Evolutionary conservation across 2,113 vertebrate genomes (phyloP).

Genomic region (Sarotherodon lohbergeri): DNA sequence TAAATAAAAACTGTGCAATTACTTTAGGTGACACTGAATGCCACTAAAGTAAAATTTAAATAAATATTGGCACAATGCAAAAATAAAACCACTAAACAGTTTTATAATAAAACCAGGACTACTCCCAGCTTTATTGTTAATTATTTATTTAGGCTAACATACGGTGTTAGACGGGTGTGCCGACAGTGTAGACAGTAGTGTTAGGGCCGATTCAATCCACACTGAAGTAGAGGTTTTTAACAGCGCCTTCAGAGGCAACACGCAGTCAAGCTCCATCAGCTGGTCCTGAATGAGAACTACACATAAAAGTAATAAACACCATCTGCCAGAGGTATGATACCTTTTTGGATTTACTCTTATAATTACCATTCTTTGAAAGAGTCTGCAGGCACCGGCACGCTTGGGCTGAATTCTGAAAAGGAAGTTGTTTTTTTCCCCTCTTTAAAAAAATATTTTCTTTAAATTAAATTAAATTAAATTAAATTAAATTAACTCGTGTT

Average conservation of each 20-base stretch:
- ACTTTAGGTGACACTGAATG: not conserved
- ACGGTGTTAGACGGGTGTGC: conserved; percentile 69
- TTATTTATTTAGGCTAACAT: not conserved
- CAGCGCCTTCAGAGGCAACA: conserved; percentile 62
- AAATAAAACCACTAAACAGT: not conserved
- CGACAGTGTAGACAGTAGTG: conserved; percentile 70
- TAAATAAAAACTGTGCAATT: not conserved
- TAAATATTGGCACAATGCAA: not conserved
- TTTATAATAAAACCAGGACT: not conserved
- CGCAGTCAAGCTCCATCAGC: conserved; percentile 65
- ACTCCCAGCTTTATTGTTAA: not conserved
- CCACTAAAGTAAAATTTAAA: not conserved
- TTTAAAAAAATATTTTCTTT: not conserved
- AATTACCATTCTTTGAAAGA: conserved; percentile 74
- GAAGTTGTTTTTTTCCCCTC: fast-evolving
- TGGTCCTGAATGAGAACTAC: conserved; percentile 66
- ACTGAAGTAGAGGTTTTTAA: conserved; percentile 48
- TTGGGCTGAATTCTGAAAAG: conserved; percentile 75
- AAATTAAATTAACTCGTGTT: not conserved
- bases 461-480: not conserved
- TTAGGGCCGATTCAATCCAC: conserved; percentile 56
- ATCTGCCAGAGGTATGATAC: not conserved
- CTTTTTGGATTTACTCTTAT: not conserved
- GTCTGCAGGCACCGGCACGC: conserved; percentile 77
- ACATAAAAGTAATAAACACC: not conserved